Evolutionary conservation across 2,113 vertebrate species (phyloP).

Genomic region (Laticauda colubrina): DNA sequence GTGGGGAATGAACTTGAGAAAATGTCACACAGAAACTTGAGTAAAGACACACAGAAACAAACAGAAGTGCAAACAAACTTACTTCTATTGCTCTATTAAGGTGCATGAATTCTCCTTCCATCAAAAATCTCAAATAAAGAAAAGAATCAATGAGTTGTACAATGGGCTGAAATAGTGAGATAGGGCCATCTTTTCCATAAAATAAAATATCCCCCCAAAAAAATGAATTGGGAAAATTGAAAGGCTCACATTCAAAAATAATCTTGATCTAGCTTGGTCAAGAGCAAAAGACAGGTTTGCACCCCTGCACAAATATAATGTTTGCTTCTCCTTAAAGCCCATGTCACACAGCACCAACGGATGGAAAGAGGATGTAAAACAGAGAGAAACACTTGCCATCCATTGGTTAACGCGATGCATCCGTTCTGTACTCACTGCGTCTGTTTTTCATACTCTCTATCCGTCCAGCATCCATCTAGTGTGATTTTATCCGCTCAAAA

Average conservation of each 20-base stretch:
- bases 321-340: not conserved
- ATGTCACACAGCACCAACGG: too few species aligned
- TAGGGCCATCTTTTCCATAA: fast-evolving
- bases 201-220: fast-evolving
- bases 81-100: not conserved
- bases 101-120: not conserved
- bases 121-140: not conserved
- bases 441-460: too few species aligned
- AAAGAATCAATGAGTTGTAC: not conserved
- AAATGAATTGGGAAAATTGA: not conserved
- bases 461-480: too few species aligned
- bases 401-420: too few species aligned
- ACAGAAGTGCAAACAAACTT: not conserved
- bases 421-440: too few species aligned
- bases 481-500: too few species aligned
- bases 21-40: not conserved
- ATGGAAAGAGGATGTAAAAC: too few species aligned
- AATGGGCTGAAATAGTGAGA: not conserved
- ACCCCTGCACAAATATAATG: not conserved
- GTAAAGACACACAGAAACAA: not conserved
- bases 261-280: not conserved
- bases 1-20: fast-evolving
- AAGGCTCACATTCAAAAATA: not conserved
- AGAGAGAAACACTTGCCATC: too few species aligned
- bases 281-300: not conserved